Percentiles rank a stretch among this genome's conserved stretches.
phyloP scores from a whole-genome alignment of 2,113 vertebrate genomes.

The Chionomys nivalis region DNA sequence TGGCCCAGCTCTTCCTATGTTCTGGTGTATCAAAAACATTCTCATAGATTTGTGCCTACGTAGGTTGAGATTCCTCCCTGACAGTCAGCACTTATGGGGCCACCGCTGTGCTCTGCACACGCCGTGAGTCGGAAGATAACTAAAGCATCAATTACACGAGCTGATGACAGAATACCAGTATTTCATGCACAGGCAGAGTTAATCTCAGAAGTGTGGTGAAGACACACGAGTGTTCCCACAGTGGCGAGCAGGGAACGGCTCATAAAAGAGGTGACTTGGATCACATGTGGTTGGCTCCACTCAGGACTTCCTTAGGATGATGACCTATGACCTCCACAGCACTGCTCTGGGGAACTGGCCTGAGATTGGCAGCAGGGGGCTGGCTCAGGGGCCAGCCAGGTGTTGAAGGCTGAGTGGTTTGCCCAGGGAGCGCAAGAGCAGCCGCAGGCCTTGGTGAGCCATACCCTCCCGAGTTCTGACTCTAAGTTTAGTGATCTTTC shows the following conservation, averaged over 20 bases:
- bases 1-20: background rate
- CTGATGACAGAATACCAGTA: background rate
- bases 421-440: background rate
- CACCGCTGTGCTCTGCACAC: background rate
- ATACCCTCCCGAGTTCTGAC: background rate
- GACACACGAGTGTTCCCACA: too few species aligned
- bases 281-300: background rate
- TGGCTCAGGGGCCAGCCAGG: background rate
- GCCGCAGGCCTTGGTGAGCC: background rate
- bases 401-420: background rate
- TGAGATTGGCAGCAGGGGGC: background rate
- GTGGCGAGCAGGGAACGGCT: background rate
- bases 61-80: background rate
- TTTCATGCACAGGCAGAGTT: background rate
- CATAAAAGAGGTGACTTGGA: background rate
- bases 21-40: background rate
- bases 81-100: background rate
- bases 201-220: accelerated
- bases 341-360: background rate
- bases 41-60: background rate
- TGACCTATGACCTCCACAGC: too few species aligned
- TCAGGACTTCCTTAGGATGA: accelerated
- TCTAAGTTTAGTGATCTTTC: constrained; percentile 71
- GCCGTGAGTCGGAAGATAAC: background rate
- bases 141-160: background rate